Evolutionary conservation across 1,140 invertebrate genomes (phyloP), one percentile per base, ranked within the genome.

Genomic region (Zeugodacus cucurbitae): DNA sequence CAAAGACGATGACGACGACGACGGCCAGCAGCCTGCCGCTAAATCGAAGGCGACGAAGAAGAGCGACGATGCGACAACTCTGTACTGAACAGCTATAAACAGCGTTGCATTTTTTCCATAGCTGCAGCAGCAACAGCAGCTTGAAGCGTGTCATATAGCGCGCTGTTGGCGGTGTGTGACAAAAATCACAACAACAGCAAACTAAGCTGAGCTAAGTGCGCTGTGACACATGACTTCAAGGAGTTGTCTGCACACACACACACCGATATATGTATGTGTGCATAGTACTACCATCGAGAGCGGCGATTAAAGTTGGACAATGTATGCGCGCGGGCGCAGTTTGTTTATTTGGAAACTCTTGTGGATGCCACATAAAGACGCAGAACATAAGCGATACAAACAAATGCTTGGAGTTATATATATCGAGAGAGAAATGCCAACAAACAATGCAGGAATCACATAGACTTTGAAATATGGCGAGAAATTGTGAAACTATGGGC

Each of bases 341-440:
- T 82, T 82, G n/a, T 82, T 82, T 82, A 82, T 82, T 82, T 82
- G 41, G n/a, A 82, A 82, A 82, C 74, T 48, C 37, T 82, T 82
- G 74, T 44, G 74, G 10, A 82, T 54, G 74, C 26, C 74, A 82
- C 74, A 54, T 82, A 82, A 82, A 82, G 29, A 59, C 59, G 44
- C 54, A 87, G 86, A 64, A 87, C 54, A 87, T 22, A 1, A 14
- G 41, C 37, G n/a, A 44, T 34, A 41, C 70, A 74, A 17, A 74
- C 17, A 74, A 17, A 70, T 8, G 11, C 78, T 22, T 8, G 37
- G 11, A n/a, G 3, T 17, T 11, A n/a, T 26, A 34, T 32, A 26
- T 64, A 34, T 32, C n/a, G n/a, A 32, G 3, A 34, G 64, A 32
- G 64, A 62, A 26, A 62, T n/a, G 58, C 58, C n/a, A 26, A 62